A percentile compares a stretch with the other conserved stretches of the same genome.
phyloP scores from a whole-genome alignment of 2,113 vertebrate species.

The Pseudorasbora parva region DNA sequence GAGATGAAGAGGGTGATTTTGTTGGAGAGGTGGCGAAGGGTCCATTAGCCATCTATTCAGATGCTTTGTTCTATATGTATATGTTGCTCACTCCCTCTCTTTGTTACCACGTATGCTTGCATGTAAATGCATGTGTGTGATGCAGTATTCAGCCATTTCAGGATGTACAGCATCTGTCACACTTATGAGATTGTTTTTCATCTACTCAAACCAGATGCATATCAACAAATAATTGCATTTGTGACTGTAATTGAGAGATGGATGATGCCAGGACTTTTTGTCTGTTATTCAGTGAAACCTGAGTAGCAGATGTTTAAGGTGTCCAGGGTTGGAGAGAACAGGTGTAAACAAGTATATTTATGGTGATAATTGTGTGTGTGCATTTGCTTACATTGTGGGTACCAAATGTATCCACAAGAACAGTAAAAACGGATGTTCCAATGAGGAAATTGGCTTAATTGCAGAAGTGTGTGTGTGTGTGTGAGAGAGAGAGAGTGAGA shows the following conservation, averaged over 20 bases:
- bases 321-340: constrained; percentile 40
- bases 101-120: not conserved
- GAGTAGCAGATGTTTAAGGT: constrained; percentile 23
- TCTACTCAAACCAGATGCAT: not conserved
- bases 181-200: not conserved
- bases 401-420: not conserved
- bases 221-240: not conserved
- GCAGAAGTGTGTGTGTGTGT: too few species aligned
- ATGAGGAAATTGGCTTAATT: not conserved
- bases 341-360: constrained; percentile 38
- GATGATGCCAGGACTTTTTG: not conserved
- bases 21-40: constrained; percentile 19
- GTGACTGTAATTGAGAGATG: constrained; percentile 16
- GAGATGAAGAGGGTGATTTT: constrained; percentile 13
- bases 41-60: not conserved
- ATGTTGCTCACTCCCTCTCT: not conserved
- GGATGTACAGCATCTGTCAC: too few species aligned
- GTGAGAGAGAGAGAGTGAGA: too few species aligned
- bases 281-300: not conserved
- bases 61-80: constrained; percentile 8
- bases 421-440: not conserved
- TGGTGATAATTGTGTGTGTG: constrained; percentile 14
- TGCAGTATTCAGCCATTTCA: not conserved
- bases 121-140: not conserved
- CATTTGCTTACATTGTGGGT: not conserved